phyloP scores from a whole-genome alignment of 2,888 invertebrate species.

The Agrochola lota region DNA sequence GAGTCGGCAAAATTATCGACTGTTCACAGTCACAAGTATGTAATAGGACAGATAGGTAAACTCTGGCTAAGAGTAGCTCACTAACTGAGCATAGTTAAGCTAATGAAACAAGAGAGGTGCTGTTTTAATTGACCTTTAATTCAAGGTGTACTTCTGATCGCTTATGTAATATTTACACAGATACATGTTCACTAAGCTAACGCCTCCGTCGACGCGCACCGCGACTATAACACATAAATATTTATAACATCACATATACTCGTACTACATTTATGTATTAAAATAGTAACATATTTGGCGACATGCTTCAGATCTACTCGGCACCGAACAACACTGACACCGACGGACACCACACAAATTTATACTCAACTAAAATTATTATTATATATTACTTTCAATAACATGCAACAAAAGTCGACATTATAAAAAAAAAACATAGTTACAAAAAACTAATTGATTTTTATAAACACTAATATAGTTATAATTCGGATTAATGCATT shows the following conservation, averaged over 20 bases:
- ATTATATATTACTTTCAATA: conserved; percentile 68
- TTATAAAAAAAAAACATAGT: conserved; percentile 55
- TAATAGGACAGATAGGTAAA: not conserved
- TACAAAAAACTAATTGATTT: conserved; percentile 54
- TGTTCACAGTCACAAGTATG: not conserved
- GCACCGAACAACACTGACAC: conserved; percentile 20
- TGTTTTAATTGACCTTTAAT: conserved; percentile 74
- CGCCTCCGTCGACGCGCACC: conserved; percentile 55
- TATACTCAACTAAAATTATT: conserved; percentile 48
- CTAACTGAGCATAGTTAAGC: not conserved
- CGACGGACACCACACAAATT: conserved; percentile 37
- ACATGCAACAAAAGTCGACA: conserved; percentile 62
- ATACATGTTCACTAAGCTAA: conserved; percentile 68
- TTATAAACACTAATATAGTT: conserved; percentile 52
- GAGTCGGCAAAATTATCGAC: not conserved
- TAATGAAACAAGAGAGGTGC: conserved; percentile 46
- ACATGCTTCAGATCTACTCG: conserved; percentile 27
- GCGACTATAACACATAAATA: conserved; percentile 68
- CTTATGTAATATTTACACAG: conserved; percentile 82
- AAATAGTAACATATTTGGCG: conserved; percentile 52
- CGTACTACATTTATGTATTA: conserved; percentile 55
- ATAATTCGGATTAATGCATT: conserved; percentile 67
- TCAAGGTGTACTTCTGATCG: conserved; percentile 78
- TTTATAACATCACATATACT: conserved; percentile 71
- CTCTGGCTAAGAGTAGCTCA: not conserved